Base-by-base conservation (phyloP, 1,140 invertebrate genomes). In the Calephelis nemesis region DNA sequence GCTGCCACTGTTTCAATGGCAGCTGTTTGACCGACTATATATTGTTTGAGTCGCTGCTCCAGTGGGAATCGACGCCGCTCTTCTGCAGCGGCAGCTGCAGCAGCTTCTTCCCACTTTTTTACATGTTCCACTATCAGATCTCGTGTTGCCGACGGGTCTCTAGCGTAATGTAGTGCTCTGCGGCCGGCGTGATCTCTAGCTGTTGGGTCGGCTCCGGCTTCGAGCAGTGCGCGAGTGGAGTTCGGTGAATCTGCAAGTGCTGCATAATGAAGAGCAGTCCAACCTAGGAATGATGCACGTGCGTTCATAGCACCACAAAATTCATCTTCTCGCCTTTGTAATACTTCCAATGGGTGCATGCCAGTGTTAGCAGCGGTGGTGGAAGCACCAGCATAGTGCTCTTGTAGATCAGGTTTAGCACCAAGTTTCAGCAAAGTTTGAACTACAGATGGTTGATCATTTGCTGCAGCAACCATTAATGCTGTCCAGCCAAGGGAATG, bases 221-320 rank as follows among this genome's bases (percentile, higher is more conserved):
- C 93, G n/a, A 96, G 81, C 58, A 96, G 89, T 42, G 93, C 83
- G 74, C 92, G 85, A 0, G 94, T 93, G 62, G 94, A 94, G 13
- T 92, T 92, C 19, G 93, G 78, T 77, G 95, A 95, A 91, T 98
- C 95, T 11, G 94, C 92, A 45, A 98, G 88, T 52, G 95, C 96
- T 13, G 97, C 97, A 93, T 98, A 99, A 88, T 98, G 97, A 52
- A 99, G 92, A 54, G 97, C 94, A 64, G 97, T 98, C 87, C 97
- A 98, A 15, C 97, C 97, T 70, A 94, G 92, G 83, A 97, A 98
- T 9, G 94, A 95, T 0, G 95, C 96, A 77, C 94, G 93, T 70
- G 92, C 95, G 77, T 96, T 97, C 68, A 98, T 92, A 39, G 93
- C 82, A 73, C 95, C 93, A 76, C 94, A 96, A 87, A 98, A 98